phyloP scores from a whole-genome alignment of 2,113 vertebrate genomes.

The Phodopus roborovskii region DNA sequence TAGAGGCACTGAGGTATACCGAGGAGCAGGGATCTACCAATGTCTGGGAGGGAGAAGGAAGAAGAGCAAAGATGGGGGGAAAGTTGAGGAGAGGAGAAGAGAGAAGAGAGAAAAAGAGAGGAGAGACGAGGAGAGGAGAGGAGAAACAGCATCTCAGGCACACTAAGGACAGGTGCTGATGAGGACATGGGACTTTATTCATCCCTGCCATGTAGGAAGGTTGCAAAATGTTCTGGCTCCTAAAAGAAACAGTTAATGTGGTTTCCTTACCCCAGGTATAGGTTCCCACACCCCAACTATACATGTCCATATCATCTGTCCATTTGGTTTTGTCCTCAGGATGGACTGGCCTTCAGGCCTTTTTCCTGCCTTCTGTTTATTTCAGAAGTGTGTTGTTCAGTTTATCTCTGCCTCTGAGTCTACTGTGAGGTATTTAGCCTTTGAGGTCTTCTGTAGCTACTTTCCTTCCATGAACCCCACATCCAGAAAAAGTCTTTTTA shows the following conservation, averaged over 20 bases:
- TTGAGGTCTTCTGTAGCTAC: not conserved
- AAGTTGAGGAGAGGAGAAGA: rapidly evolving
- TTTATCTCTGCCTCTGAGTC: not conserved
- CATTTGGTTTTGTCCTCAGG: not conserved
- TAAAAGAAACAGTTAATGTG: not conserved
- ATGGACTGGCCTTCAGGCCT: rapidly evolving
- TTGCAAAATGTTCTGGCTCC: not conserved
- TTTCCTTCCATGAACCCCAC: not conserved
- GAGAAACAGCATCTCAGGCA: too few species aligned
- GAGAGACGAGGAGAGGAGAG: rapidly evolving
- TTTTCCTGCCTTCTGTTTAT: not conserved
- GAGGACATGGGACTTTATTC: not conserved
- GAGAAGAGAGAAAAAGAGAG: not conserved
- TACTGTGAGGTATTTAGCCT: not conserved
- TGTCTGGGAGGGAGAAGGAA: not conserved
- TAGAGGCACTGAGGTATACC: rapidly evolving
- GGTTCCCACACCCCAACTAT: too few species aligned
- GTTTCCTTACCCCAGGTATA: not conserved
- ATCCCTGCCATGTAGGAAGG: rapidly evolving
- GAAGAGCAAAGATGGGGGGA: rapidly evolving
- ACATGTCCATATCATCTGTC: too few species aligned
- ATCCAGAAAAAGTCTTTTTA: not conserved
- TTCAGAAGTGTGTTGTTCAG: rapidly evolving
- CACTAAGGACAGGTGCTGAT: not conserved
- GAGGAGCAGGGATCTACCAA: rapidly evolving